These are phyloP conservation scores for Peribatodes rhomboidaria DNA, from an alignment of 2,888 invertebrate species.

Conservation along the genomic window DNA sequence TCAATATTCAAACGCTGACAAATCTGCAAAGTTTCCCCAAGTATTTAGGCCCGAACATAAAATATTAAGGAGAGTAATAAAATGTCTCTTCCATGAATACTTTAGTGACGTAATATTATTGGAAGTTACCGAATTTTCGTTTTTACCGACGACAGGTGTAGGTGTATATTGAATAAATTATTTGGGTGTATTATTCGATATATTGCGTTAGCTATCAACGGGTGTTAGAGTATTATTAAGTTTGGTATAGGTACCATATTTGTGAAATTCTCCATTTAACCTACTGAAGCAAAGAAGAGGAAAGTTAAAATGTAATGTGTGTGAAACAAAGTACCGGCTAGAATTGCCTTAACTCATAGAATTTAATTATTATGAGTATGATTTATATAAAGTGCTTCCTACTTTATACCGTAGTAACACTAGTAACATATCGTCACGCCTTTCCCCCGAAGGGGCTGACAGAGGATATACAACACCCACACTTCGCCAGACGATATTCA, in stretches of 20 bases:
- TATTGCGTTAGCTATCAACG: slow-evolving; percentile 17
- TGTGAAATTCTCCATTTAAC: too few relatives aligned
- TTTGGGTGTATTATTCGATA: slow-evolving; percentile 27
- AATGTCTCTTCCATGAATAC: slow-evolving; percentile 50
- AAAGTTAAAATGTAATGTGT: too few relatives aligned
- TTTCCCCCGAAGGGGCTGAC: too few relatives aligned
- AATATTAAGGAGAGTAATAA: slow-evolving; percentile 39
- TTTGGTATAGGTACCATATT: background rate
- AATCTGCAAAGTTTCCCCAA: slow-evolving; percentile 32
- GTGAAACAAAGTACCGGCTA: too few relatives aligned
- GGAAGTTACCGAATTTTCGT: slow-evolving; percentile 53
- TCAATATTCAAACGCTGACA: slow-evolving; percentile 32
- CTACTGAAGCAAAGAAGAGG: too few relatives aligned
- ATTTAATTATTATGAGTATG: too few relatives aligned
- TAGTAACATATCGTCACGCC: too few relatives aligned
- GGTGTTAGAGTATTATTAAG: background rate
- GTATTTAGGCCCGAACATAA: slow-evolving; percentile 36
- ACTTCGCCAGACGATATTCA: too few relatives aligned
- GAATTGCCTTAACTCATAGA: too few relatives aligned
- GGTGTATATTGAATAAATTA: slow-evolving; percentile 56
- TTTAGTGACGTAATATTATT: slow-evolving; percentile 44
- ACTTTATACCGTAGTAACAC: too few relatives aligned
- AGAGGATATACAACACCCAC: too few relatives aligned
- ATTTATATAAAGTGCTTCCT: too few relatives aligned
- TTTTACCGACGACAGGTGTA: slow-evolving; percentile 51